A percentile compares a stretch with the other conserved stretches of the same genome.
Evolutionary conservation across 2,797 vertebrate species (phyloP).

Genomic region (Nyctalus aviator): DNA sequence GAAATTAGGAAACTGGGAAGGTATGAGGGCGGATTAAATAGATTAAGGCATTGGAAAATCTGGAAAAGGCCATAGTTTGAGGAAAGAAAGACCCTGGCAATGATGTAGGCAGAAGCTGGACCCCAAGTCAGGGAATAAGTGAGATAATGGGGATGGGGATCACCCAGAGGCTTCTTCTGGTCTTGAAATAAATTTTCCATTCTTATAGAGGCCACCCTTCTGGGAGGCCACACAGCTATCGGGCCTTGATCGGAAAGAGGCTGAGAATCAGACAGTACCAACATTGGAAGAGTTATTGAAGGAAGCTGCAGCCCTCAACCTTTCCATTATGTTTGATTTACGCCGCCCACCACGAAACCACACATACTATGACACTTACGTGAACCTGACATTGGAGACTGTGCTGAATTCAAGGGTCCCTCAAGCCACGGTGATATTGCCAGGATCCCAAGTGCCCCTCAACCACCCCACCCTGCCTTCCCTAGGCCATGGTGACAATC

Average conservation of each 20-base stretch:
- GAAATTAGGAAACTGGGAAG: background rate
- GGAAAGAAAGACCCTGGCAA: slow-evolving; percentile 36
- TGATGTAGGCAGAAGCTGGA: background rate
- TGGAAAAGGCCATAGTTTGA: background rate
- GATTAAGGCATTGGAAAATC: background rate
- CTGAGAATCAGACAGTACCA: slow-evolving; percentile 88
- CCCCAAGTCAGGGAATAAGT: background rate
- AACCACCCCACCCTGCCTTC: background rate
- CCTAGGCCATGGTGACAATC: background rate
- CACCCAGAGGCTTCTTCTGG: background rate
- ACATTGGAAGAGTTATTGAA: slow-evolving; percentile 88
- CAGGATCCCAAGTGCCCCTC: background rate
- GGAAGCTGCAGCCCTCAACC: slow-evolving; percentile 87
- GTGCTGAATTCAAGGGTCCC: slow-evolving; percentile 73
- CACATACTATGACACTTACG: slow-evolving; percentile 84
- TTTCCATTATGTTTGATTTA: slow-evolving; percentile 94
- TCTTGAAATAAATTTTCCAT: slow-evolving; percentile 56
- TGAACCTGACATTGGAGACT: slow-evolving; percentile 83
- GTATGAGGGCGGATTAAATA: background rate
- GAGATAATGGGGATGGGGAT: background rate
- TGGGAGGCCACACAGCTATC: slow-evolving; percentile 87
- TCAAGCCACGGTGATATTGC: slow-evolving; percentile 74
- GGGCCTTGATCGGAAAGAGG: slow-evolving; percentile 80
- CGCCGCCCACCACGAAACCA: slow-evolving; percentile 87
- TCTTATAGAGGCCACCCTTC: slow-evolving; percentile 92